Conservation (phyloP, 2,888 invertebrate genomes). For the Chymomyza procnemis region DNA sequence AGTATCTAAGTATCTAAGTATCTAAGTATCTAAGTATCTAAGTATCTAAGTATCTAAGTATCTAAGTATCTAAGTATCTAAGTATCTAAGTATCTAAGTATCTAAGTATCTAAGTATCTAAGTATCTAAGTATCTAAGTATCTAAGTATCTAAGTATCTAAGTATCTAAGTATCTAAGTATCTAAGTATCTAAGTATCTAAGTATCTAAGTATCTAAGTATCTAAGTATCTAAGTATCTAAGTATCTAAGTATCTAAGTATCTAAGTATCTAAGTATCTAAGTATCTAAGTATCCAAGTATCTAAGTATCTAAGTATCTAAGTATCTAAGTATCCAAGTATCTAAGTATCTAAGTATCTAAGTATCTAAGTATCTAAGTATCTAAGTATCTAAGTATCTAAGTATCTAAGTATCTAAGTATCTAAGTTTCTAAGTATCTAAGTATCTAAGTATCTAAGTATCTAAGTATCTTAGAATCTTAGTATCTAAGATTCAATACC, state of each 20-base stretch:
- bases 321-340: neutral
- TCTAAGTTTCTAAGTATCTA: neutral
- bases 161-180: too few species aligned
- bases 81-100: neutral
- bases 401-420: neutral
- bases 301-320: neutral
- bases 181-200: neutral
- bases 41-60: neutral
- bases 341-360: neutral
- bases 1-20: neutral
- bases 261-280: too few species aligned
- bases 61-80: neutral
- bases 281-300: neutral
- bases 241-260: neutral
- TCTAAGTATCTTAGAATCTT: too few species aligned
- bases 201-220: too few species aligned
- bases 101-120: neutral
- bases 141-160: neutral
- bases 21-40: neutral
- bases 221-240: too few species aligned
- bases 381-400: too few species aligned
- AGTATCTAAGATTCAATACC: too few species aligned
- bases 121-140: neutral
- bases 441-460: too few species aligned
- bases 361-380: neutral